These are phyloP conservation scores for Bombyx huttoni DNA, from an alignment of 2,888 invertebrate genomes.

Conservation along the genomic window DNA sequence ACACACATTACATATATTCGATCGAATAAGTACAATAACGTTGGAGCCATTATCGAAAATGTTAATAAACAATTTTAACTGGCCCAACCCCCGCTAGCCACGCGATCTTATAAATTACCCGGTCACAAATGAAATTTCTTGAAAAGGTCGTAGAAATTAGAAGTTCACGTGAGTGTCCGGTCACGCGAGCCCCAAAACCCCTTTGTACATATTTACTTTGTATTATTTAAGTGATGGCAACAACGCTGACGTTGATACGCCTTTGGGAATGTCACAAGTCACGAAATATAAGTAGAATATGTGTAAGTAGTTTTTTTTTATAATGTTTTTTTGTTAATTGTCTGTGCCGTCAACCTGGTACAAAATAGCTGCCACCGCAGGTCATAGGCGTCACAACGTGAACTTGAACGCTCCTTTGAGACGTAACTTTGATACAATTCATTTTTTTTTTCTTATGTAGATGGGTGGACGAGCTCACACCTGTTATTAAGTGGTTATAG, in stretches of 20 bases:
- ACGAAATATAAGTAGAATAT: background rate
- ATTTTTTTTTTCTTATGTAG: too few relatives aligned
- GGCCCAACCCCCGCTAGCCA: slow-evolving; percentile 34
- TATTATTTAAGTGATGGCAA: slow-evolving; percentile 32
- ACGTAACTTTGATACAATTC: too few relatives aligned
- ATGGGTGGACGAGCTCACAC: too few relatives aligned
- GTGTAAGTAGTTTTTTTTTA: background rate
- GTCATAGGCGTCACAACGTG: too few relatives aligned
- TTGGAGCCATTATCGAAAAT: background rate
- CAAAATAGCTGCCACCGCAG: too few relatives aligned
- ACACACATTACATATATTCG: too few relatives aligned
- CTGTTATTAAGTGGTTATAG: too few relatives aligned
- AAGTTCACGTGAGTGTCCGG: slow-evolving; percentile 53
- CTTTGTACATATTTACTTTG: slow-evolving; percentile 43
- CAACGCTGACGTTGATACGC: slow-evolving; percentile 12
- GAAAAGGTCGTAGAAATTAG: slow-evolving; percentile 68
- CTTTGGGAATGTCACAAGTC: background rate
- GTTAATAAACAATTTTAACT: slow-evolving; percentile 39
- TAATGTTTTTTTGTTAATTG: too few relatives aligned
- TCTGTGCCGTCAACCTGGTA: too few relatives aligned
- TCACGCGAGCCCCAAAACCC: slow-evolving; percentile 51
- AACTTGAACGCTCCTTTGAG: too few relatives aligned
- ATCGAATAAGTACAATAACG: background rate
- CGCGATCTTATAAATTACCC: slow-evolving; percentile 50
- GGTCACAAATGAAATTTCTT: slow-evolving; percentile 57